These are phyloP conservation scores for Struthio camelus DNA, from an alignment of 2,113 vertebrate species.

Conservation along the genomic window DNA sequence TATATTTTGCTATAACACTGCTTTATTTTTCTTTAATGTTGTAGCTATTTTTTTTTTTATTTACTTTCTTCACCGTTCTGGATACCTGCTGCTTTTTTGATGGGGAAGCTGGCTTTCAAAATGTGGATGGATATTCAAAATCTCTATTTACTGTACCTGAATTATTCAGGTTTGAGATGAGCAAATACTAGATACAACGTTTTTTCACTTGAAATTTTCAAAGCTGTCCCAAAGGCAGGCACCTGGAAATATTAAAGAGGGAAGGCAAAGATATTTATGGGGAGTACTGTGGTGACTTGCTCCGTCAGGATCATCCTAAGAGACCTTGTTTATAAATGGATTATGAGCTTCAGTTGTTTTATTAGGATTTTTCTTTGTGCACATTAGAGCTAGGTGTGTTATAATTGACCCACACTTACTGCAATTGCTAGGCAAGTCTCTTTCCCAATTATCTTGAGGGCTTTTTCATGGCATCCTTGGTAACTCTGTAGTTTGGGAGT, in stretches of 20 bases:
- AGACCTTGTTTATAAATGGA: slow-evolving; percentile 50
- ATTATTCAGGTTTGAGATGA: background rate
- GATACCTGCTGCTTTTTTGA: background rate
- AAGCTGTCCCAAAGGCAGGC: background rate
- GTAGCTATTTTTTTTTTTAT: background rate
- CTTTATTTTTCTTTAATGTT: background rate
- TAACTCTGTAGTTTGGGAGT: background rate
- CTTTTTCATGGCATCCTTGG: background rate
- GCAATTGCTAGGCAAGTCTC: background rate
- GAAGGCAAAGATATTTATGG: slow-evolving; percentile 9
- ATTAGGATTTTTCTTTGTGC: slow-evolving; percentile 57
- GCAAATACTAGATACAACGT: background rate
- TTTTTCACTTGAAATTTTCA: slow-evolving; percentile 33
- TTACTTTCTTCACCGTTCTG: background rate
- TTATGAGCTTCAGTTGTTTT: slow-evolving; percentile 35
- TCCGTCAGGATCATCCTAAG: slow-evolving; percentile 1
- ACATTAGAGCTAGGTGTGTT: background rate
- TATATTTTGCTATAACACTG: background rate
- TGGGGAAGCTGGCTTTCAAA: background rate
- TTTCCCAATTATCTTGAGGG: background rate
- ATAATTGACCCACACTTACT: slow-evolving; percentile 7
- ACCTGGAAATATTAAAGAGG: slow-evolving; percentile 20
- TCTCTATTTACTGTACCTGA: background rate
- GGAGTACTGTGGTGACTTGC: background rate
- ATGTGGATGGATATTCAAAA: background rate